phyloP scores from a whole-genome alignment of 2,888 invertebrate species.

The Cylindroiulus punctatus region DNA sequence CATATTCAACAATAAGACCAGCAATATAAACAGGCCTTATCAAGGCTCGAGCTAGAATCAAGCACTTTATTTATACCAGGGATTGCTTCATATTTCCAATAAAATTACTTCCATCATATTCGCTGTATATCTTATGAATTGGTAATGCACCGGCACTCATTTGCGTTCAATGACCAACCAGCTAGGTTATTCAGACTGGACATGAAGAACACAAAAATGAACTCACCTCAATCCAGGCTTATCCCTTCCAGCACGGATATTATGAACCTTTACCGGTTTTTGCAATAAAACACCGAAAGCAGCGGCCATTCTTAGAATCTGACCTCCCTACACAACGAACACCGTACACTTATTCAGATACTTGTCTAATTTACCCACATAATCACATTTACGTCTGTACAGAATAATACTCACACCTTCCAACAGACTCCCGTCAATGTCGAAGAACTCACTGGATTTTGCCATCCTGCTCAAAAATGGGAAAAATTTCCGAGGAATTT shows the following conservation, averaged over 20 bases:
- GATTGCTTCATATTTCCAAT: no score
- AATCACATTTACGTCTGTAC: not conserved
- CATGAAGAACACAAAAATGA: not conserved
- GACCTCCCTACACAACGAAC: constrained; percentile 78
- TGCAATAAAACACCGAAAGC: constrained; percentile 80
- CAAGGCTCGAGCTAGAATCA: no score
- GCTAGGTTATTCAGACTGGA: no score
- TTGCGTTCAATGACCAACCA: no score
- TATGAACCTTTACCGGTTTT: constrained; percentile 77
- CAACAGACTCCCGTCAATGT: constrained; percentile 52
- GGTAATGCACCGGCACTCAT: no score
- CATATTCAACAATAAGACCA: no score
- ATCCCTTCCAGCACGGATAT: constrained; percentile 82
- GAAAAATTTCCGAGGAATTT: not conserved
- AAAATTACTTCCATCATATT: no score
- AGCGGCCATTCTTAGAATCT: constrained; percentile 84
- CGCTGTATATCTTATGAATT: no score
- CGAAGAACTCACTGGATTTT: not conserved
- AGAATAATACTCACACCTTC: constrained; percentile 50
- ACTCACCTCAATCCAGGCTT: constrained; percentile 84
- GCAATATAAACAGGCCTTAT: no score
- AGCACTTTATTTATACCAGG: no score
- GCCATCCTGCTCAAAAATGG: not conserved
- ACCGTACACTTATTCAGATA: not conserved
- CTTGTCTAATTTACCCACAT: not conserved